Evolutionary conservation across 1,140 invertebrate genomes (phyloP).

Genomic region (Palaemon carinicauda): DNA sequence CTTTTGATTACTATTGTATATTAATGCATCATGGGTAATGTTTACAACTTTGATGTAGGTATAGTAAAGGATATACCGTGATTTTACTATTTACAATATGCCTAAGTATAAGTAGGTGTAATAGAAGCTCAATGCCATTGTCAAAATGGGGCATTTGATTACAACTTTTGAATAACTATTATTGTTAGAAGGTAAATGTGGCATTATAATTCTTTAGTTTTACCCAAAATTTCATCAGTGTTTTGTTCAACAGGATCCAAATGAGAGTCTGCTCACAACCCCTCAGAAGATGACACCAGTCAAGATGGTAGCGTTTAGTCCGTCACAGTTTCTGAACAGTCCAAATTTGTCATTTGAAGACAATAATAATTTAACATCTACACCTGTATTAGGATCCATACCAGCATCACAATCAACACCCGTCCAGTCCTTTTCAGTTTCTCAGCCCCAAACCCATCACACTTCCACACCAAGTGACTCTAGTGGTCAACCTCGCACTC

Average conservation of each 20-base stretch:
- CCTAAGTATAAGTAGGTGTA: too few relatives aligned
- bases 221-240: neutral
- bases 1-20: too few relatives aligned
- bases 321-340: conserved; percentile 78
- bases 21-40: too few relatives aligned
- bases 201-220: too few relatives aligned
- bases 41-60: too few relatives aligned
- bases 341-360: conserved; percentile 70
- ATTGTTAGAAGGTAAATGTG: neutral
- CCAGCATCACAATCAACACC: conserved; percentile 55
- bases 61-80: too few relatives aligned
- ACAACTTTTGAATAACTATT: too few relatives aligned
- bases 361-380: conserved; percentile 64
- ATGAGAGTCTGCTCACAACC: conserved; percentile 49
- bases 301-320: conserved; percentile 45
- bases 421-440: conserved; percentile 23
- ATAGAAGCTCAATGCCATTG: too few relatives aligned
- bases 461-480: conserved; percentile 51
- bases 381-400: conserved; percentile 62
- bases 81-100: too few relatives aligned
- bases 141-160: too few relatives aligned
- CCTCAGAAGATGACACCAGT: conserved; percentile 51
- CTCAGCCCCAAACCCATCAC: conserved; percentile 9
- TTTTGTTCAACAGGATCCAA: conserved; percentile 32
- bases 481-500: conserved; percentile 61